These are phyloP conservation scores for Heliocidaris erythrogramma DNA, from an alignment of 35 echinoderm and acorn worm species.

Conservation along the genomic window DNA sequence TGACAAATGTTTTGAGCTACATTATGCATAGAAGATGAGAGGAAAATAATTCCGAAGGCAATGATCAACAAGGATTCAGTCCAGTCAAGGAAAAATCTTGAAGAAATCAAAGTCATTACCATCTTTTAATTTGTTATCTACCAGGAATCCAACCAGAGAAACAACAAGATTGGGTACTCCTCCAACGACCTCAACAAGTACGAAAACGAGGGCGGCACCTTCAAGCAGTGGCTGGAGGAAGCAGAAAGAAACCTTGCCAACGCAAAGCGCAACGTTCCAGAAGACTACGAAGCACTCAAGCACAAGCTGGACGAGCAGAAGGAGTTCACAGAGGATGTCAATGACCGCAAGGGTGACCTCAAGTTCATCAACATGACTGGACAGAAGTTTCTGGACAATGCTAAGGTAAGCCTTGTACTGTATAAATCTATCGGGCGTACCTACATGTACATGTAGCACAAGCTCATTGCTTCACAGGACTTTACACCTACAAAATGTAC, in stretches of 20 bases:
- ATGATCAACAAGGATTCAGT: no score
- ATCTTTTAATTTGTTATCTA: not conserved
- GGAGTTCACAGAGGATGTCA: constrained; percentile 88
- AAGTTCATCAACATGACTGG: constrained; percentile 99
- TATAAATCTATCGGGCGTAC: not conserved
- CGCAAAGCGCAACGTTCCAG: constrained; percentile 55
- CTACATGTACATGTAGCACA: not conserved
- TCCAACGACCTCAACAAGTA: constrained; percentile 85
- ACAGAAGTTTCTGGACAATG: constrained; percentile 81
- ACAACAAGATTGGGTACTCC: constrained; percentile 71
- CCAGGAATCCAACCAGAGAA: constrained; percentile 57
- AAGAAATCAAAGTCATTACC: not conserved
- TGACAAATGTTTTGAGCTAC: no score
- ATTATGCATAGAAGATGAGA: no score
- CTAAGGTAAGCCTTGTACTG: constrained; percentile 60
- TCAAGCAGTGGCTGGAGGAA: constrained; percentile 68
- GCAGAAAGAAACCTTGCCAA: constrained; percentile 67
- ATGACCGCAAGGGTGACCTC: constrained; percentile 91
- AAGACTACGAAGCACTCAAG: constrained; percentile 72
- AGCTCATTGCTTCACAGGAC: not conserved
- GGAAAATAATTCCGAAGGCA: no score
- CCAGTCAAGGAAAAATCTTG: not conserved
- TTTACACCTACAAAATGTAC: no score
- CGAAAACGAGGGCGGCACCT: constrained; percentile 66
- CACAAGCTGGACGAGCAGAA: constrained; percentile 70